These are phyloP conservation scores for Bombus waltoni DNA, from an alignment of 1,140 invertebrate genomes.

Conservation along the genomic window DNA sequence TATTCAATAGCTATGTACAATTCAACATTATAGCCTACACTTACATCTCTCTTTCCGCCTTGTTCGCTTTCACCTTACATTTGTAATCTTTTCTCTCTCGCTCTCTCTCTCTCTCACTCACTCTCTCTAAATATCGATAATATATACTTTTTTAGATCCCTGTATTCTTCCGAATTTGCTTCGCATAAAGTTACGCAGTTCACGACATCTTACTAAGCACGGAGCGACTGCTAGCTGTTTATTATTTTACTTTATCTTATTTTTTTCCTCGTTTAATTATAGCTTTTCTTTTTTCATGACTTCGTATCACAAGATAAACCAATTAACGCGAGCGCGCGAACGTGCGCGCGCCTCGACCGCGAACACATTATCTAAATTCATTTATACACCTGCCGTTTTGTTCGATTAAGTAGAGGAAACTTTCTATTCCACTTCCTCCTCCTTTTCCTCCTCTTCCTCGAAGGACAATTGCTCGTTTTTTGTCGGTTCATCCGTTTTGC, in stretches of 20 bases:
- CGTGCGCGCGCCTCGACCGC: constrained; percentile 54
- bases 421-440: not conserved
- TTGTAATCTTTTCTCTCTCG: constrained; percentile 24
- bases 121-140: constrained; percentile 54
- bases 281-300: constrained; percentile 15
- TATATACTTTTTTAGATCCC: constrained; percentile 71
- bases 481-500: not conserved
- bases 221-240: constrained; percentile 69
- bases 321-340: constrained; percentile 68
- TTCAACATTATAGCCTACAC: constrained; percentile 70
- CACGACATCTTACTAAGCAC: constrained; percentile 75
- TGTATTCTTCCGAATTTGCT: constrained; percentile 83
- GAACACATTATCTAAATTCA: constrained; percentile 67
- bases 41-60: constrained; percentile 53
- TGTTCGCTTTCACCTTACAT: constrained; percentile 37
- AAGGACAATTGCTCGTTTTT: not conserved
- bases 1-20: constrained; percentile 82
- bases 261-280: constrained; percentile 27
- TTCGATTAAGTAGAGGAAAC: constrained; percentile 24
- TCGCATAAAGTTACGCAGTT: constrained; percentile 74
- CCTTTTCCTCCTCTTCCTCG: not conserved
- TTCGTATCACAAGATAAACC: constrained; percentile 80
- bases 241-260: constrained; percentile 17
- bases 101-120: constrained; percentile 8
- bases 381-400: constrained; percentile 65